These are phyloP conservation scores for Macaria notata DNA, from an alignment of 2,888 invertebrate species.

Conservation along the genomic window DNA sequence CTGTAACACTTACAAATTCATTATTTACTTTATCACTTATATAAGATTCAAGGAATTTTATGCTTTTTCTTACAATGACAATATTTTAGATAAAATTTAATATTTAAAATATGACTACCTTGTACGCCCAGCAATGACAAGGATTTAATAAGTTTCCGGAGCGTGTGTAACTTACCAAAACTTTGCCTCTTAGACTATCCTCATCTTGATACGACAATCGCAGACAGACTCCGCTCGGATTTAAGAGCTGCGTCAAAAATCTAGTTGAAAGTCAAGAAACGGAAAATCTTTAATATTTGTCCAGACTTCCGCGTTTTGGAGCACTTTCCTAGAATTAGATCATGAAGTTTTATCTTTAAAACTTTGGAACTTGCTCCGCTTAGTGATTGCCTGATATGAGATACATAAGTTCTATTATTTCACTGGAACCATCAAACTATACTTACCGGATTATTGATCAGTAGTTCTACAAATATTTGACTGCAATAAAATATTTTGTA, in stretches of 20 bases:
- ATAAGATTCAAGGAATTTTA: too few relatives aligned
- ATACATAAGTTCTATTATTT: too few relatives aligned
- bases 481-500: too few relatives aligned
- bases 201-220: constrained; percentile 23
- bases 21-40: too few relatives aligned
- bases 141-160: neutral
- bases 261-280: constrained; percentile 15
- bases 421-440: too few relatives aligned
- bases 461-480: too few relatives aligned
- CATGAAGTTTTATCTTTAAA: constrained; percentile 7
- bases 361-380: constrained; percentile 2
- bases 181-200: constrained; percentile 14
- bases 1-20: too few relatives aligned
- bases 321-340: constrained; percentile 13
- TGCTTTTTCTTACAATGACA: too few relatives aligned
- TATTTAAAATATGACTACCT: too few relatives aligned
- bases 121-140: neutral
- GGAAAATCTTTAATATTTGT: constrained; percentile 18
- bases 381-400: neutral
- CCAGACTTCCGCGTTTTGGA: constrained; percentile 12
- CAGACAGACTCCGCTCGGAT: constrained; percentile 21
- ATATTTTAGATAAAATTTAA: too few relatives aligned
- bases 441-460: too few relatives aligned
- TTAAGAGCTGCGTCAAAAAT: constrained; percentile 25
- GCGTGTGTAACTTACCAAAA: neutral